Evolutionary conservation across 1,140 invertebrate genomes (phyloP), one percentile per base, ranked within the genome.

Genomic region (Brachionus sp.): DNA sequence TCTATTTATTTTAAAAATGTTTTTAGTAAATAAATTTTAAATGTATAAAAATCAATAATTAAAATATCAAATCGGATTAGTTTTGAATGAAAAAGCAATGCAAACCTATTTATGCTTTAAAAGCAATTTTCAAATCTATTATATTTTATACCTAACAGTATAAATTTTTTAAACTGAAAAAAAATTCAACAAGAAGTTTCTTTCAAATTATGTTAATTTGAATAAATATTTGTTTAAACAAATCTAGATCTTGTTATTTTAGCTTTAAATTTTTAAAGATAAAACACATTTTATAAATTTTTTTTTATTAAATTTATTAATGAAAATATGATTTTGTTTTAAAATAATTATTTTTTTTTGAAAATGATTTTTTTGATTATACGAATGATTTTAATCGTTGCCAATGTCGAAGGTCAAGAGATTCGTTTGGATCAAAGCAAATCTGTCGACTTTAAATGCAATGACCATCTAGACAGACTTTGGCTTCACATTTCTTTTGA

Each of bases 381-480:
- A 19, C 50, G 19, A 57, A 19, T 23, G 16, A 57, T 75, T 4
- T 25, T n/a, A 46, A 6, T 75, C 3, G 4, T 75, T 10, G 13
- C 23, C 23, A 29, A 12, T 23, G 29, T 5, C 37, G 7, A 75
- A 13, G 10, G 39, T 23, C 7, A 75, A 46, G 10, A 35, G 5
- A 39, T 73, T 39, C 39, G 13, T 1, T 12, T 75, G 19, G 70
- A 75, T 29, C 39, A 39, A 50, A 46, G 19, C 9, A 75, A 75
- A 33, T 46, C 19, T 5, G n/a, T 19, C 9, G 42, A 35, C 5
- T 46, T 75, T 10, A 75, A 5, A 13, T 75, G 70, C 29, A 75
- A 75, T 75, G 70, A 75, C 25, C 70, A 75, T 23, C 44, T 75
- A 19, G 39, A 75, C 44, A 42, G 70, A 46, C 25, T 75, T 44